Base-by-base conservation (phyloP, 2,113 vertebrate genomes). In the Lepus americanus region DNA sequence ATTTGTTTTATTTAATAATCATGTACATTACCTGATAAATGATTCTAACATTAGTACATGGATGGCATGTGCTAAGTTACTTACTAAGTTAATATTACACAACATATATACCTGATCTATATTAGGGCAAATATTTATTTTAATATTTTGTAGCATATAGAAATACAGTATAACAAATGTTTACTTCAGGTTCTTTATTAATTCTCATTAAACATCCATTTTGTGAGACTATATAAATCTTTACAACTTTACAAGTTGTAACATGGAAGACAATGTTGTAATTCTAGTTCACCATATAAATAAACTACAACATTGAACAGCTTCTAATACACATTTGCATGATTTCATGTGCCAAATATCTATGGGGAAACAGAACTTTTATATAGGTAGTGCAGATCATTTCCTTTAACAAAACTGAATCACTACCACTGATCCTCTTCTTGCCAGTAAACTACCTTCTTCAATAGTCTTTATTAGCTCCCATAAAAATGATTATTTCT, bases 401-500 rank as follows among this genome's bases (percentile, higher is more conserved):
- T 92, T 84, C 49, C 53, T 69, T 83, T 81, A 53, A 44, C 29
- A 61, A 96, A 23, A 63, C 11, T 86, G 14, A 85, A 70, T 12
- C 73, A 70, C n/a, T 44, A 70, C 59, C 12, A 51, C 63, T 74
- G 29, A 85, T 80, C 92, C 27, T 81, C 16, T 74, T 93, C 76
- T 73, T 63, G 9, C 29, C 23, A 25, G n/a, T 89, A 86, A 66
- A 39, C 31, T 91, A 55, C 92, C 74, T 89, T 27, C 59, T 96
- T 95, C 73, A 86, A 89, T 95, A 94, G 94, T 87, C 10, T 11
- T 4, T 74, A n/a, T 72, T 66, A 73, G 7, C 19, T 92, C 27
- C 49, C 44, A 80, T 76, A 94, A 31, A 91, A 76, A 90, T 49
- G 90, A 23, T 61, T 86, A 92, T 85, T 90, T 96, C 31, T 79